Evolutionary conservation across 2,797 vertebrate genomes (phyloP), one percentile per base, ranked within the genome.

Genomic region (Danio albolineatus): DNA sequence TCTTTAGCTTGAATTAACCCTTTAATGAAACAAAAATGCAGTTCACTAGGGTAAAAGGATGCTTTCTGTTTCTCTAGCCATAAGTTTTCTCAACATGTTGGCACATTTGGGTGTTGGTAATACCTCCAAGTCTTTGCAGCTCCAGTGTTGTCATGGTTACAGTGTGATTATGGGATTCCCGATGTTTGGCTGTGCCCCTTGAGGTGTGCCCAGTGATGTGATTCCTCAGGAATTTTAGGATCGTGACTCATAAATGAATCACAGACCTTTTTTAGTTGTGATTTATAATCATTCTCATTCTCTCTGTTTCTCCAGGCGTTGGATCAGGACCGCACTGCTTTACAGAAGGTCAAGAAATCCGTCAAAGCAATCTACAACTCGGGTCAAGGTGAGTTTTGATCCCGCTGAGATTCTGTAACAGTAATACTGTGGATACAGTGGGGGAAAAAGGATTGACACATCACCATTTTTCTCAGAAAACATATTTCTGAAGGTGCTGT

Each of bases 291-390:
- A 51, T 36, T 66, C 72, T 46, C 44, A 21, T 48, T 81, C 12
- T 71, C n/a, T 76, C 21, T 56, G 1, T 60, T 17, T 85, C 60
- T 75, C 38, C 78, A 96, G 95, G 95, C 95, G 83, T 91, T 96
- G 87, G 95, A 96, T 91, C 95, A 96, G 91, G 95, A 96, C 89
- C 94, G 95, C 85, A 96, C 94, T 76, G 94, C 95, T 7, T 87
- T 96, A 79, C 95, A 96, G 90, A 96, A 96, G 89, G 95, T 96
- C 83, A 96, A 96, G 85, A 96, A 96, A 83, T 95, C 95, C 19
- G 95, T 96, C 78, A 96, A 96, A 94, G 94, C 95, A 83, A 96
- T 96, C 90, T 96, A 96, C 86, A 96, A 93, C 89, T 96, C 95
- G 0, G 95, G 95, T 46, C 95, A 96, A 95, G 95, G 95, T 96